Conservation (phyloP, 2,888 invertebrate species). For the Mesoligia furuncula region DNA sequence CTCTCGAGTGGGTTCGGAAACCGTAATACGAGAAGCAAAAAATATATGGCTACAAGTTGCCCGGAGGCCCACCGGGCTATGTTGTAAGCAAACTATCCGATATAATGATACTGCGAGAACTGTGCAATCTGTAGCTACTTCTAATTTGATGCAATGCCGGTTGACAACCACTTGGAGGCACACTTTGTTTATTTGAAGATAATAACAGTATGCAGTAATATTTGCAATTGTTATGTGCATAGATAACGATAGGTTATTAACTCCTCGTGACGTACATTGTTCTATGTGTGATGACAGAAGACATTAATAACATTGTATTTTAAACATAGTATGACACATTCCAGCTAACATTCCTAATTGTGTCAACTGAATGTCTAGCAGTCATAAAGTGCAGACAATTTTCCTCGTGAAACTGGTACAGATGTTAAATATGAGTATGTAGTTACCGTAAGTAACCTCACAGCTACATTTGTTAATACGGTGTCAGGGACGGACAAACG, state of each 20-base stretch:
- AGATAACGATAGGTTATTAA: constrained; percentile 20
- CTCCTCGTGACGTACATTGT: background rate
- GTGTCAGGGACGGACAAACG: constrained; percentile 66
- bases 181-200: constrained; percentile 14
- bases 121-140: constrained; percentile 40
- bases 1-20: constrained; percentile 65
- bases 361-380: constrained; percentile 19
- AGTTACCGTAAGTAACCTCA: constrained; percentile 43
- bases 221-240: background rate
- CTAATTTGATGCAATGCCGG: constrained; percentile 38
- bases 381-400: constrained; percentile 31
- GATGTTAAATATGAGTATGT: constrained; percentile 35
- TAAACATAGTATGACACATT: constrained; percentile 32
- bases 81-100: constrained; percentile 48
- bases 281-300: background rate
- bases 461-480: constrained; percentile 57
- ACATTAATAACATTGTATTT: constrained; percentile 6
- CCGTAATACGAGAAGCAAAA: constrained; percentile 64
- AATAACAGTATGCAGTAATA: constrained; percentile 5
- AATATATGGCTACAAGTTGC: constrained; percentile 52
- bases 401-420: constrained; percentile 26
- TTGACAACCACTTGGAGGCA: constrained; percentile 18
- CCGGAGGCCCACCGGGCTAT: constrained; percentile 58
- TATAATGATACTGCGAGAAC: constrained; percentile 52
- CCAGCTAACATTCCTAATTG: constrained; percentile 27